Evolutionary conservation across 1,140 invertebrate species (phyloP).

Genomic region (Hypothenemus hampei): DNA sequence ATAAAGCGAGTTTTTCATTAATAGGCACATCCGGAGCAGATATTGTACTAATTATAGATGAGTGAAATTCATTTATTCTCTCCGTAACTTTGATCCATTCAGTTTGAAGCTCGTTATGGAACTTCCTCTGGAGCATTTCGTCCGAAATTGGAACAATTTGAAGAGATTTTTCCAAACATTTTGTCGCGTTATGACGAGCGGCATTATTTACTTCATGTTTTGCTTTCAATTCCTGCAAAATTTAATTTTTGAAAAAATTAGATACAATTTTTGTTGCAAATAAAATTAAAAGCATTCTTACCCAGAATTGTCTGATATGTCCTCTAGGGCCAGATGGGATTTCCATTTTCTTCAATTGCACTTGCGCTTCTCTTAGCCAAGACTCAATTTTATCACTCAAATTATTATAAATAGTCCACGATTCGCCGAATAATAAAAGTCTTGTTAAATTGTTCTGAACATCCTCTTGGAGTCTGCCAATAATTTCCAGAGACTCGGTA

Average conservation of each 20-base stretch:
- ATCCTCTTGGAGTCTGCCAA: slow-evolving; percentile 66
- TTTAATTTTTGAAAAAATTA: too few relatives aligned
- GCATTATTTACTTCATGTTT: slow-evolving; percentile 82
- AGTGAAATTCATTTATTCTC: slow-evolving; percentile 61
- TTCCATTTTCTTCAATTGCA: slow-evolving; percentile 53
- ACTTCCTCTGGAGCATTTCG: slow-evolving; percentile 72
- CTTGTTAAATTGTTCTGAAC: slow-evolving; percentile 64
- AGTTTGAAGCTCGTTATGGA: slow-evolving; percentile 67
- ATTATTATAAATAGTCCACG: slow-evolving; percentile 67
- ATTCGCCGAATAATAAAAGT: slow-evolving; percentile 67
- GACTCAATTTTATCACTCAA: slow-evolving; percentile 65
- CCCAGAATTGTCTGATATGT: slow-evolving; percentile 76
- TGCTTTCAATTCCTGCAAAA: slow-evolving; percentile 70
- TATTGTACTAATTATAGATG: slow-evolving; percentile 59
- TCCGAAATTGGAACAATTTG: slow-evolving; percentile 72
- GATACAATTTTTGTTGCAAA: too few relatives aligned
- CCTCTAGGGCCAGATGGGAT: slow-evolving; percentile 56
- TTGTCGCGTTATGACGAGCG: slow-evolving; percentile 63
- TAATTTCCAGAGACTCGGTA: slow-evolving; percentile 61
- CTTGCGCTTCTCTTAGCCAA: slow-evolving; percentile 68
- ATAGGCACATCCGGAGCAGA: slow-evolving; percentile 65
- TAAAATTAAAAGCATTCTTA: too few relatives aligned
- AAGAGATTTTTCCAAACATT: slow-evolving; percentile 70
- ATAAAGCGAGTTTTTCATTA: slow-evolving; percentile 63
- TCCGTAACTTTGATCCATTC: slow-evolving; percentile 65